phyloP scores from a whole-genome alignment of 1,140 invertebrate species.

The Magallana gigas region DNA sequence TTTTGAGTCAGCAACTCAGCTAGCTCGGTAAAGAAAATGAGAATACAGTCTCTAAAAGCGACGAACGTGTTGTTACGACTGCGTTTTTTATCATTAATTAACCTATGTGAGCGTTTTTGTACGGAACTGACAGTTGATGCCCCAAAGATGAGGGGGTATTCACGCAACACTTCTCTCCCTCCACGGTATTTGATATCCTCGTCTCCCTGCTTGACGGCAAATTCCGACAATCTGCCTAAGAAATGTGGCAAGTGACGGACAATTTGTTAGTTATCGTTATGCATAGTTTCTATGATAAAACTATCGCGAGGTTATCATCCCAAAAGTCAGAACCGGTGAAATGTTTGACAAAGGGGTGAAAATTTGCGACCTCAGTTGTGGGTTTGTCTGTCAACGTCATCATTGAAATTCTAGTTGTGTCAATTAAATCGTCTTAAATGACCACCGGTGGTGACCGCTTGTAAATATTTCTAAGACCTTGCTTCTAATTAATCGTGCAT shows the following conservation, averaged over 20 bases:
- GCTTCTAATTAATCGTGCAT: slow-evolving; percentile 30
- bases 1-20: slow-evolving; percentile 7
- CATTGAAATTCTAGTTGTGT: slow-evolving; percentile 28
- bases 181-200: background rate
- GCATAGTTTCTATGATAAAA: slow-evolving; percentile 7
- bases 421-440: slow-evolving; percentile 22
- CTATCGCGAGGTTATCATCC: background rate
- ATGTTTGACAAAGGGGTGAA: background rate
- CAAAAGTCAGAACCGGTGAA: background rate
- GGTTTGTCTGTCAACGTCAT: background rate
- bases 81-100: slow-evolving; percentile 1
- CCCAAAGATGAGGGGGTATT: slow-evolving; percentile 9
- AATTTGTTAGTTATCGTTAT: slow-evolving; percentile 31
- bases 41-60: background rate
- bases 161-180: background rate
- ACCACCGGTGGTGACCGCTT: slow-evolving; percentile 21
- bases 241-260: slow-evolving; percentile 34
- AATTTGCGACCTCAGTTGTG: background rate
- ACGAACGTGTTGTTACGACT: background rate
- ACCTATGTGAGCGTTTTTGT: background rate
- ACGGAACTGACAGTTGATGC: slow-evolving; percentile 16
- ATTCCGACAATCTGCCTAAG: slow-evolving; percentile 9
- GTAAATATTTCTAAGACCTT: slow-evolving; percentile 34
- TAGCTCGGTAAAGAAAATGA: background rate
- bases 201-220: slow-evolving; percentile 10